Evolutionary conservation across 92 coral and sea anemone species (phyloP), one percentile per base, ranked within the genome.

Genomic region (Blastomussa wellsi): DNA sequence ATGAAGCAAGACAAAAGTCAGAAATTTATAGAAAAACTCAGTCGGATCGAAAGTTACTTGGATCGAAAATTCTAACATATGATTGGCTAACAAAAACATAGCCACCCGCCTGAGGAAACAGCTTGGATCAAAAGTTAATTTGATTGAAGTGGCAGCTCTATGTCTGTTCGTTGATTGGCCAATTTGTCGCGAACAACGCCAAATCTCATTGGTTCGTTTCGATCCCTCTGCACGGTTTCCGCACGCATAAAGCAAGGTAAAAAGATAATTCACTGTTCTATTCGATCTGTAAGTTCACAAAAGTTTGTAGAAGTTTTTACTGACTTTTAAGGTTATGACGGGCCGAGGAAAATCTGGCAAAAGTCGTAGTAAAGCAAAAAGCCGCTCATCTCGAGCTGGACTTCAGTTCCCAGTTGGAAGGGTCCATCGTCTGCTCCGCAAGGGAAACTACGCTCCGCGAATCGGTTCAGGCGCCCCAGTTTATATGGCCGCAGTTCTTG

Each of bases 381-480:
- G 77, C 22, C 88, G 88, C 17, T 85, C 88, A 64, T 85, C 88
- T 11, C 77, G 88, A 33, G 88, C 88, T 38, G 88, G 88, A 36
- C 88, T 85, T 67, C 88, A 85, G 77, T 85, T 85, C 53, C 88
- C 88, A 28, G 88, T 85, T 47, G 88, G 88, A 22, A 74, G 88
- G 41, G 80, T 85, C 16, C 88, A 85, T 28, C 88, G 88, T 51
- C 83, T 85, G 66, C 83, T 85, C 32, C 88, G 88, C 17, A 78
- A 69, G 10, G 88, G 88, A 16, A 85, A 85, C 77, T 85, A 85
- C 72, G 83, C 82, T 24, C 76, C 64, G 55, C 88, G 88, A 9
- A 76, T 85, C 38, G 83, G 88, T 49, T 60, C 88, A 14, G 88
- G 88, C 31, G 88, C 88, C 16, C 88, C 88, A 7, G 88, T 85